Evolutionary conservation across 2,888 invertebrate species (phyloP), one percentile per base, ranked within the genome.

Genomic region (Rhaphigaster nebulosa): DNA sequence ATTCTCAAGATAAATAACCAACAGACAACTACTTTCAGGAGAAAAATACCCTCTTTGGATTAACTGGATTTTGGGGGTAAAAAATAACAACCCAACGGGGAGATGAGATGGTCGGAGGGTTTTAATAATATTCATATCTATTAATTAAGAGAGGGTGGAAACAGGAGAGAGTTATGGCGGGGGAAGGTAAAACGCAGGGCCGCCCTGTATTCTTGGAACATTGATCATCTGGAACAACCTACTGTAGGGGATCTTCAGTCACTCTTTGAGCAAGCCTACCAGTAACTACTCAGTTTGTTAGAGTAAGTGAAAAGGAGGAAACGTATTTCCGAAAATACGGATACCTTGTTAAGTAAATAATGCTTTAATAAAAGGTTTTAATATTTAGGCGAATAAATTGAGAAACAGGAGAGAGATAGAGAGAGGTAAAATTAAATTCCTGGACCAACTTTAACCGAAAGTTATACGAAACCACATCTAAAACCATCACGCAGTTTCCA

Each of bases 91-190:
- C 41, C 26, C 41, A 60, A 65, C 23, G 20, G 88, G 41, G 88
- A 87, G 54, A 87, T 52, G 87, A 88, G n/a, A 88, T 60, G 60
- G 54, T 88, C n/a, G 88, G 56, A 87, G 52, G 87, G 60, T 88
- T 88, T 88, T 88, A 88, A 88, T 88, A 88, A 88, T 65, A 60
- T 88, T 88, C 88, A 88, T 88, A 65, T 88, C 88, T 88, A 88
- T 88, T 88, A 54, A 88, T 88, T 88, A 88, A 88, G 88, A 38
- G 60, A 88, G 88, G 88, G 84, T 84, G 56, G 65, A 34, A 88
- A 88, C 15, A 56, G 60, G 60, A 34, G 60, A 60, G 88, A 88
- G 88, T 88, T 88, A 88, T 60, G 54, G n/a, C 26, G 8, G 88
- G 60, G 60, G 88, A 50, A 70, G 89, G 60, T 65, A 89, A 50